Evolutionary conservation across 2,888 invertebrate genomes (phyloP).

Genomic region (Podotricha telesiphe): DNA sequence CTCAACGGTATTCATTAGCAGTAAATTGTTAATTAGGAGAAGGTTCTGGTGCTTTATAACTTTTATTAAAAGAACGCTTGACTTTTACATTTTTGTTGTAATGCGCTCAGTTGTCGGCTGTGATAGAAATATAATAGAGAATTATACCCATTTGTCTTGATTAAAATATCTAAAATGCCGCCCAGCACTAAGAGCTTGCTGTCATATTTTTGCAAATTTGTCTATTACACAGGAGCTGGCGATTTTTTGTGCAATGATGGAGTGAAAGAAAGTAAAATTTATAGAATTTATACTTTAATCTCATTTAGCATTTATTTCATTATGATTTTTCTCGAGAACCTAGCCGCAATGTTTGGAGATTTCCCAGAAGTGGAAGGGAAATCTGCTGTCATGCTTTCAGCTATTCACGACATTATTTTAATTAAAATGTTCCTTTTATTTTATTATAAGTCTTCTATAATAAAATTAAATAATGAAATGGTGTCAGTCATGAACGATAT

Average conservation of each 20-base stretch:
- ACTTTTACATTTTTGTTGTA: conserved; percentile 13
- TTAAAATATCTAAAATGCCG: conserved; percentile 51
- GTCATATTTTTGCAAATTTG: conserved; percentile 63
- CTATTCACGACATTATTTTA: conserved; percentile 72
- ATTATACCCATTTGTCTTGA: conserved; percentile 15
- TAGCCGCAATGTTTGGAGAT: conserved; percentile 66
- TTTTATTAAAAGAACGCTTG: conserved; percentile 13
- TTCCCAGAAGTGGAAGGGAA: conserved; percentile 73
- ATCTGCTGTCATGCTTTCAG: conserved; percentile 73
- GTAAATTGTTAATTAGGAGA: conserved; percentile 28
- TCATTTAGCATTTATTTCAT: conserved; percentile 65
- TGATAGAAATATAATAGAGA: conserved; percentile 16
- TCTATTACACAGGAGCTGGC: conserved; percentile 68
- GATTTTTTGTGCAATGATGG: conserved; percentile 68
- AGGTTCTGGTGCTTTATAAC: conserved; percentile 4
- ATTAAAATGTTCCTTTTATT: conserved; percentile 68
- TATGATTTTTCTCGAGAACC: conserved; percentile 72
- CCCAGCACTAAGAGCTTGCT: conserved; percentile 61
- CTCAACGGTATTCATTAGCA: conserved; percentile 23
- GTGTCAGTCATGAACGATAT: conserved; percentile 60
- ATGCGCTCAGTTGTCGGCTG: background rate
- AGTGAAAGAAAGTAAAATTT: conserved; percentile 57
- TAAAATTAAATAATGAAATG: conserved; percentile 71
- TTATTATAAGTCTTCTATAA: conserved; percentile 68
- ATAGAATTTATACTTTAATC: conserved; percentile 59